Evolutionary conservation across 2,113 vertebrate species (phyloP), one percentile per base, ranked within the genome.

Genomic region (Thinocorus orbignyianus): DNA sequence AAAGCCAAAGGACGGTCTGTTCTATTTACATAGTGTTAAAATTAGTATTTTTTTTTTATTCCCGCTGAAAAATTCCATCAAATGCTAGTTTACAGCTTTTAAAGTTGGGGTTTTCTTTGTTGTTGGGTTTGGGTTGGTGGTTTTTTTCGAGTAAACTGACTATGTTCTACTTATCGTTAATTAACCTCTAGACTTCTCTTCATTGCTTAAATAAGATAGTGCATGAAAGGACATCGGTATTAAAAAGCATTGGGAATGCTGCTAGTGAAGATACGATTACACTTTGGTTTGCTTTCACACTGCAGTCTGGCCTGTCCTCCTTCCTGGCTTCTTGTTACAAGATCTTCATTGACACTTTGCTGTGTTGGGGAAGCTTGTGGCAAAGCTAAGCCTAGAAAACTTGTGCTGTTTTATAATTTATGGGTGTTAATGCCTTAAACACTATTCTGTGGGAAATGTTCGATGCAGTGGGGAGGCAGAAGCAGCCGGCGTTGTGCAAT

Each of bases 151-250:
- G 18, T 61, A 14, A 86, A 85, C 33, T 42, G 48, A 37, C 37
- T 33, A 13, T 79, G 72, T 79, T 88, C 76, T 52, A 20, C 48
- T 89, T 89, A 64, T 94, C 6, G 0, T 94, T 96, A 96, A 96
- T 97, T 94, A 95, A 83, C 81, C 86, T 88, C 54, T 44, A 28
- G 77, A 78, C 77, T 93, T 79, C 48, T 84, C n/a, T 37, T 60
- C 58, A 7, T 71, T 86, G 66, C 80, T 96, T 95, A 85, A 74
- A 84, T 58, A 81, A 79, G 89, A 37, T 42, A 41, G 68, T 58
- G 65, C 24, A 41, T 74, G 76, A 86, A 91, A 66, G 31, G 46
- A 65, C 58, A 51, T 58, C 80, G 78, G 42, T 74, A 30, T 23
- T 66, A 70, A 88, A 81, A 86, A 70, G 58, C 54, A 74, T 35